Evolutionary conservation across 2,797 vertebrate genomes (phyloP), one percentile per base, ranked within the genome.

Genomic region (Jordanella pulchra): DNA sequence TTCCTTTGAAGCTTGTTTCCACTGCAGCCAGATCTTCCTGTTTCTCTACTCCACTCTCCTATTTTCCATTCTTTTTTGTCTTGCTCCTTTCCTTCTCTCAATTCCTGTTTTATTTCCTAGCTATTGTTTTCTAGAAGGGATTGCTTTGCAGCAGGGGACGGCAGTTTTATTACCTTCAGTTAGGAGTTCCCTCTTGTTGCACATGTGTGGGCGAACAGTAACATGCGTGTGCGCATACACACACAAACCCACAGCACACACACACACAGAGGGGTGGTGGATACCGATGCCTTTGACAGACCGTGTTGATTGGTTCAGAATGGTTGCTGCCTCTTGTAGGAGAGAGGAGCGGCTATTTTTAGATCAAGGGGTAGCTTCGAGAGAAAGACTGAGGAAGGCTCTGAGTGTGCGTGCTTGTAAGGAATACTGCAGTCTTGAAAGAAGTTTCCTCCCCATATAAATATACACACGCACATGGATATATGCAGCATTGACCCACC

Each of bases 241-340:
- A n/a, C n/a, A n/a, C n/a, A n/a, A n/a, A n/a, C n/a, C n/a, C n/a
- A n/a, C n/a, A n/a, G n/a, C 56, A 53, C 54, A 67, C 65, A 67
- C 72, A 82, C 78, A 84, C 71, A 73, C 47, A n/a, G 51, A 83
- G 77, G 82, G 83, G 82, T 86, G 83, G 86, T 79, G 88, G 91
- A 90, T 86, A 88, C 86, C 82, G 83, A 86, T 87, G 88, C 85
- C 87, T 93, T 91, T 92, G 90, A 92, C 92, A 93, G 90, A 89
- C 89, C 78, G 76, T 88, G 92, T 92, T 93, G 93, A 93, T 93
- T 93, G 92, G 93, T 91, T 92, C 91, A 91, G 90, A 91, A 92
- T 88, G 86, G 92, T 93, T 93, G 89, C 92, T 92, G 92, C 90
- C 92, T 94, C 90, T 92, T 92, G 89, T 91, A 91, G 90, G 91